These are phyloP conservation scores for Ranitomeya variabilis DNA, from an alignment of 2,113 vertebrate species.

Conservation along the genomic window DNA sequence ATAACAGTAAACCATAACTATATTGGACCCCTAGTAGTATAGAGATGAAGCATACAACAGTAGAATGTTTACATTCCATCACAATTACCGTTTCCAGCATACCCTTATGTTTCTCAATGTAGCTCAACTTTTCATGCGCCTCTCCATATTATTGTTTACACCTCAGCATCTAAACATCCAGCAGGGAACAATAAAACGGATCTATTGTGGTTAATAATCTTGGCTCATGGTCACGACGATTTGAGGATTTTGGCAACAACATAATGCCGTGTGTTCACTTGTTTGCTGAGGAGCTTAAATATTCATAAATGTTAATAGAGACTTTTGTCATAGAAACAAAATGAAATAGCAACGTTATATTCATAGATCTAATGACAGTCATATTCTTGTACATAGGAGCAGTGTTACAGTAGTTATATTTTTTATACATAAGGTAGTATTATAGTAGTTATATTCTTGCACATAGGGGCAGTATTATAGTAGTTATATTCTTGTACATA, in stretches of 20 bases:
- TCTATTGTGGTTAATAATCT: neutral
- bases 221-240: neutral
- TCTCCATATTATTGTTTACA: neutral
- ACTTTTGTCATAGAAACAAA: neutral
- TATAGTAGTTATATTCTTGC: neutral
- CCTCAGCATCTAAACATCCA: neutral
- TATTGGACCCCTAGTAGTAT: too few species aligned
- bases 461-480: too few species aligned
- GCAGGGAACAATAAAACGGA: neutral
- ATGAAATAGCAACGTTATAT: neutral
- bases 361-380: neutral
- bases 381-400: neutral
- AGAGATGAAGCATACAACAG: too few species aligned
- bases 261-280: neutral
- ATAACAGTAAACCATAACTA: too few species aligned
- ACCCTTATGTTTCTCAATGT: neutral
- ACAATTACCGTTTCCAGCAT: neutral
- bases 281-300: neutral
- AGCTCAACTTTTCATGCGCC: neutral
- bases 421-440: neutral
- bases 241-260: neutral
- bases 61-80: too few species aligned
- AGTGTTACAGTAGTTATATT: conserved; percentile 1
- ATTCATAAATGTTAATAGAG: neutral
- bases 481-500: too few species aligned